Evolutionary conservation across 2,888 invertebrate species (phyloP).

Genomic region (Diaperis boleti): DNA sequence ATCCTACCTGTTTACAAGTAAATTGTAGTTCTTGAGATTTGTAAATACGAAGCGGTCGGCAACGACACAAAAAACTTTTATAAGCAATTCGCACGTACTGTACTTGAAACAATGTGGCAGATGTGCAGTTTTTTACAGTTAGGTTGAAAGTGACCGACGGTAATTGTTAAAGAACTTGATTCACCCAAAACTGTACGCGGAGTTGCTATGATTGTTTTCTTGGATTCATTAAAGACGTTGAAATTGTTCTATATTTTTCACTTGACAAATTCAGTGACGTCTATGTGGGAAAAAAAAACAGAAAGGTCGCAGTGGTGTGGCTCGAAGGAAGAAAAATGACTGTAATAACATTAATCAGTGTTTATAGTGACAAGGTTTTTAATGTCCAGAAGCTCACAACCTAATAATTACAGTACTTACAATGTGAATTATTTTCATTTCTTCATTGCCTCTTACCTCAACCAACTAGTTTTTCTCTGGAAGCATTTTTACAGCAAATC

Average conservation of each 20-base stretch:
- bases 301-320: slow-evolving; percentile 2
- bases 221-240: not conserved
- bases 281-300: slow-evolving; percentile 17
- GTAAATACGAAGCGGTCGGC: not conserved
- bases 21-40: slow-evolving; percentile 1
- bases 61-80: not conserved
- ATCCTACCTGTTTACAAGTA: slow-evolving; percentile 8
- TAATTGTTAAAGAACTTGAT: not conserved
- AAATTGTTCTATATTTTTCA: slow-evolving; percentile 10
- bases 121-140: slow-evolving; percentile 10
- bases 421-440: not conserved
- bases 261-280: slow-evolving; percentile 3
- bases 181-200: not conserved
- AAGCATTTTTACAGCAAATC: not conserved
- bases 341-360: not conserved
- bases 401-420: not conserved
- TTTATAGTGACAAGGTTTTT: slow-evolving; percentile 15
- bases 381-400: not conserved
- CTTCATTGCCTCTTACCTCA: not conserved
- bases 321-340: not conserved
- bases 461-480: not conserved
- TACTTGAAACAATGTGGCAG: not conserved
- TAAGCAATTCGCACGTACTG: too few species aligned
- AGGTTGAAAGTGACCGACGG: not conserved
- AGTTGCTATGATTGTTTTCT: not conserved